Conservation (phyloP, 2,888 invertebrate species). For the Cheiracanthium punctorium region DNA sequence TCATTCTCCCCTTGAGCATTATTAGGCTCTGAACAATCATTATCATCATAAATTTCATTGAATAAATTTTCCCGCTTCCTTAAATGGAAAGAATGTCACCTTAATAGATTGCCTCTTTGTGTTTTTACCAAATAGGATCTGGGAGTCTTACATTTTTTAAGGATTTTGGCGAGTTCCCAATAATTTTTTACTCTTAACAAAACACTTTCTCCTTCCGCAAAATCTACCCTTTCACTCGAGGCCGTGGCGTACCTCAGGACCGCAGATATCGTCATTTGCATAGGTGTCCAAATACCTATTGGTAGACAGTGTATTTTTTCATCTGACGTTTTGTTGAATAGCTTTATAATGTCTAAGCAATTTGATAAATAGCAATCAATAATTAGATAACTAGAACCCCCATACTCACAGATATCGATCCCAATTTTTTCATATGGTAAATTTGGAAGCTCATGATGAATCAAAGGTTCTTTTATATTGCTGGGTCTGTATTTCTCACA, state of each 20-base stretch:
- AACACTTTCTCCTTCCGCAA: neutral
- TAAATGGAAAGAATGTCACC: too few species aligned
- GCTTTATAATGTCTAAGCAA: slow-evolving; percentile 19
- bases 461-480: slow-evolving; percentile 12
- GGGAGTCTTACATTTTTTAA: neutral
- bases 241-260: too few species aligned
- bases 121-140: neutral
- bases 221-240: neutral
- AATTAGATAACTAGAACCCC: too few species aligned
- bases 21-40: too few species aligned
- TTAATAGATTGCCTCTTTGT: neutral
- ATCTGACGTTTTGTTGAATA: too few species aligned
- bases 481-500: neutral
- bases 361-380: neutral
- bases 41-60: too few species aligned
- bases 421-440: too few species aligned
- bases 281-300: neutral
- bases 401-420: slow-evolving; percentile 1
- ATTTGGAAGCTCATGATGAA: too few species aligned
- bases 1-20: too few species aligned
- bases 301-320: too few species aligned
- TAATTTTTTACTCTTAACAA: neutral
- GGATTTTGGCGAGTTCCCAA: neutral
- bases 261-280: too few species aligned
- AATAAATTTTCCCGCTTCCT: too few species aligned